Evolutionary conservation across 2,113 vertebrate genomes (phyloP).

Genomic region (Petrocephalus microphthalmus): DNA sequence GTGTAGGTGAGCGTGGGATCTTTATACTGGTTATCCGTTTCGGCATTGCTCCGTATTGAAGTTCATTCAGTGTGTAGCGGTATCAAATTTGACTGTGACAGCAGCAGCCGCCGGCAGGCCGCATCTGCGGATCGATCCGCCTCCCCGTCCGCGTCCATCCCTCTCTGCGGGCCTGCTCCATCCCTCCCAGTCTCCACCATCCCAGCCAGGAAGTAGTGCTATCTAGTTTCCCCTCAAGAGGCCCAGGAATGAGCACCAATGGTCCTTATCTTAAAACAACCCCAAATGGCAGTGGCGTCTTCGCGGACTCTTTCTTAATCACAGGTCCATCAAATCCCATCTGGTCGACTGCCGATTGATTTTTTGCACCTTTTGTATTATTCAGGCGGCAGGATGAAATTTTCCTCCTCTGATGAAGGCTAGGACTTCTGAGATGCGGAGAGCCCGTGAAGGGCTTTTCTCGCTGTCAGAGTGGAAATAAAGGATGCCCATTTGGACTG

Average conservation of each 20-base stretch:
- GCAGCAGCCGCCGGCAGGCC: background rate
- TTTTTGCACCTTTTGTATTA: background rate
- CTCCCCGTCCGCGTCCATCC: background rate
- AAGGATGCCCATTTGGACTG: background rate
- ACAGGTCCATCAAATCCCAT: slow-evolving; percentile 13
- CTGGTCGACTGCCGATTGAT: background rate
- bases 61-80: background rate
- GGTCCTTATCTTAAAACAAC: background rate
- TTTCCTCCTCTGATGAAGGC: background rate
- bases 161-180: background rate
- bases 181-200: background rate
- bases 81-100: slow-evolving; percentile 10
- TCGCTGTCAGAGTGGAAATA: background rate
- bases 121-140: background rate
- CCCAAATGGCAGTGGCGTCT: background rate
- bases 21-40: background rate
- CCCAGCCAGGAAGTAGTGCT: background rate
- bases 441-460: background rate
- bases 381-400: background rate
- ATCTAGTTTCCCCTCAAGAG: slow-evolving; percentile 1
- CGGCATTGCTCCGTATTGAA: background rate
- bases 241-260: background rate
- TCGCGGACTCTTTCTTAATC: background rate
- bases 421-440: background rate
- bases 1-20: background rate